A percentile compares a stretch with the other conserved stretches of the same genome.
Conservation (phyloP, 2,113 vertebrate genomes). For the Microcebus murinus region DNA sequence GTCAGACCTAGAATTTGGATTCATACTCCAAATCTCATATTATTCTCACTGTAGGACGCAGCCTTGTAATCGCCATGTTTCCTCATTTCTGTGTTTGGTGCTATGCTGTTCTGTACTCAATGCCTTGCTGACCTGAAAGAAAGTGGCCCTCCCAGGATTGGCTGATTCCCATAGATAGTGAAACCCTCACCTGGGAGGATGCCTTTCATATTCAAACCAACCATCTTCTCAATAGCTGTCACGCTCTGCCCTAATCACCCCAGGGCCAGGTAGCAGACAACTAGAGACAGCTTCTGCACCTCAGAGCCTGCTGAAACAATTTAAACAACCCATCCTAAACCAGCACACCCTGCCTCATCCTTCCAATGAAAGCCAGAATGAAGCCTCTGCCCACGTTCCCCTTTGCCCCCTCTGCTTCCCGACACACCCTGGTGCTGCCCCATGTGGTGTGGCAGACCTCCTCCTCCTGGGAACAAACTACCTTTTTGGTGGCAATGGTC, state of each 20-base stretch:
- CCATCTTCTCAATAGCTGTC: neutral
- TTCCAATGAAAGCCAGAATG: neutral
- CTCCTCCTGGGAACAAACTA: neutral
- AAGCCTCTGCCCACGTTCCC: neutral
- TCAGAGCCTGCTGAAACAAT: neutral
- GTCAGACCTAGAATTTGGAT: neutral
- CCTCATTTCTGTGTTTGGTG: neutral
- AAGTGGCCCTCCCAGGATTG: rapidly evolving
- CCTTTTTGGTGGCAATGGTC: neutral
- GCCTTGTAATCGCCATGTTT: neutral
- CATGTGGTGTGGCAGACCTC: too few species aligned
- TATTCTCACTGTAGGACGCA: neutral
- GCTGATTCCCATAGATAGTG: neutral
- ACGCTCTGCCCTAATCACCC: neutral
- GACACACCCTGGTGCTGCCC: neutral
- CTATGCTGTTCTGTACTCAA: neutral
- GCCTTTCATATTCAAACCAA: neutral
- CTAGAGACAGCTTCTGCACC: neutral
- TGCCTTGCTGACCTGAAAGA: neutral
- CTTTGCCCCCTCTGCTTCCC: neutral
- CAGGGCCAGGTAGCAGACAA: neutral
- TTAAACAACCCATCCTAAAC: neutral
- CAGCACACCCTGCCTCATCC: neutral
- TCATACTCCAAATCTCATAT: neutral
- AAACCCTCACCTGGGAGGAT: neutral